Evolutionary conservation across 2,113 vertebrate species (phyloP).

Genomic region (Tetrax tetrax): DNA sequence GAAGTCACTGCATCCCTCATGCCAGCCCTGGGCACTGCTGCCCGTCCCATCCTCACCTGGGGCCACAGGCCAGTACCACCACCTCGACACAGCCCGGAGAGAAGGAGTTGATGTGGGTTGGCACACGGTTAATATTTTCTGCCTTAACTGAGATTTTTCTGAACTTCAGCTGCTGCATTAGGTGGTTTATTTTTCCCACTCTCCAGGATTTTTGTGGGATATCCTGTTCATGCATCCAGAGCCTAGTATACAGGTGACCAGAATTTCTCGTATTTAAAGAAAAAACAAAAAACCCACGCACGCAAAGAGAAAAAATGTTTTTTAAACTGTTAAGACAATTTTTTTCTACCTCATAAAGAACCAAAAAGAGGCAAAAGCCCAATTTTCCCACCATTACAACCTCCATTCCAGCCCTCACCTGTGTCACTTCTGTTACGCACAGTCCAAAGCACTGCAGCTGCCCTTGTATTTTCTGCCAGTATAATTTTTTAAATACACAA

Average conservation of each 20-base stretch:
- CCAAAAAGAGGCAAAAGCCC: constrained; percentile 22
- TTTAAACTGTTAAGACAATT: background rate
- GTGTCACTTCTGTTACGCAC: constrained; percentile 26
- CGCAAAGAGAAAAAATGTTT: background rate
- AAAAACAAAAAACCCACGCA: background rate
- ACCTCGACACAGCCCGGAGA: background rate
- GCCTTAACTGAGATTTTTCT: background rate
- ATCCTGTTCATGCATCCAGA: constrained; percentile 34
- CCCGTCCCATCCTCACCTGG: background rate
- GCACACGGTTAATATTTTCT: background rate
- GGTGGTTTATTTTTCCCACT: background rate
- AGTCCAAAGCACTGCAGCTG: constrained; percentile 44
- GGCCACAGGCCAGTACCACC: background rate
- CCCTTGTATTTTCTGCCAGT: constrained; percentile 51
- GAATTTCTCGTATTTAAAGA: background rate
- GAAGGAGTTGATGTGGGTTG: rapidly evolving
- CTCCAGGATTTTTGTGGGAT: constrained; percentile 8
- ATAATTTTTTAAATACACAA: constrained; percentile 72
- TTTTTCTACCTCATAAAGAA: constrained; percentile 56
- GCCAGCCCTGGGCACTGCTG: rapidly evolving
- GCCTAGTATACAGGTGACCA: background rate
- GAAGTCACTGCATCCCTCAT: background rate
- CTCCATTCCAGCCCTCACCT: constrained; percentile 45
- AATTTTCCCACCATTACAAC: constrained; percentile 38
- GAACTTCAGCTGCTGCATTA: background rate